Base-by-base conservation (phyloP, 2,888 invertebrate species). In the Diaperis boleti region DNA sequence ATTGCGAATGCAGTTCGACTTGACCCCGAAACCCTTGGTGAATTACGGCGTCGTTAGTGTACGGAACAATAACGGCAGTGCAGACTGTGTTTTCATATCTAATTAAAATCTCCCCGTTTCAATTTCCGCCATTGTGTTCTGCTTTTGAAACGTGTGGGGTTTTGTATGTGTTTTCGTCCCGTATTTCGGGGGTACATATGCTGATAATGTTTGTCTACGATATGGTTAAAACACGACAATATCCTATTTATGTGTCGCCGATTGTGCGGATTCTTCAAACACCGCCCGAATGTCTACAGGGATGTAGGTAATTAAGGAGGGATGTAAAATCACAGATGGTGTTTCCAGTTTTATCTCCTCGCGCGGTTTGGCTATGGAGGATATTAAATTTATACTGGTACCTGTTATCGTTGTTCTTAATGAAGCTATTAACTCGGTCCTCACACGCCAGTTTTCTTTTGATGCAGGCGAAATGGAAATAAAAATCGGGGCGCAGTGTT, bases 101-200 rank as follows among this genome's bases (percentile, higher is more conserved):
- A 74, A 74, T 74, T 74, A 73, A 74, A 74, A 73, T 74, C 72
- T 72, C 68, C 67, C 72, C 68, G 73, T 73, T 74, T 74, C 74
- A 73, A 74, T 74, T 74, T 74, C 73, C 72, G 69, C 68, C 69
- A 68, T 69, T 62, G 65, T 64, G 64, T 61, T 59, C 45, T 55
- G 59, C 64, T 49, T 55, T 62, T 50, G 62, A 64, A 64, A 59
- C 50, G 59, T 52, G 64, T 49, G 59, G 59, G 54, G 44, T 64
- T 55, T 14, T 52, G 44, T 63, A 22, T 42, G 37, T 59, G 44
- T 59, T 42, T 49, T 49, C 35, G 35, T 52, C 52, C 54, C 47
- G 45, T 41, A 41, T 50, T 59, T 59, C 35, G 20, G 33, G 47
- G 54, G 44, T 61, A 61, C 61, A 61, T 61, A 54, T 61, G 61